phyloP scores from a whole-genome alignment of 1,140 invertebrate species.

The Dufourea novaeangliae region DNA sequence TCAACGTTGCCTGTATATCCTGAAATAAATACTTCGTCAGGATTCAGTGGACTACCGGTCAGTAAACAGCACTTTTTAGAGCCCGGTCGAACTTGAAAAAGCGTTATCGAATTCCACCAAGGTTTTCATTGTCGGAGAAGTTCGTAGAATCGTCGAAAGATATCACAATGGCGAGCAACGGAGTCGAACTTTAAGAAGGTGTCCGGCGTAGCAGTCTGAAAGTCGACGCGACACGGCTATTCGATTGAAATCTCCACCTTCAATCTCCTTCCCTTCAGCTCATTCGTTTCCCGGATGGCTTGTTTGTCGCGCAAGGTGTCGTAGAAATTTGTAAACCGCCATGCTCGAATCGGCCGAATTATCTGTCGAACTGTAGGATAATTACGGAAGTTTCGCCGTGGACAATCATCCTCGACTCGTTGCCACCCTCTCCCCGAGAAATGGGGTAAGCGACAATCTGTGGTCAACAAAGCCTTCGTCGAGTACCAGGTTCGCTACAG shows the following conservation, averaged over 20 bases:
- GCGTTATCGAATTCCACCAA: conserved; percentile 35
- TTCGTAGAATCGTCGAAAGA: conserved; percentile 40
- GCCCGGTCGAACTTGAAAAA: background rate
- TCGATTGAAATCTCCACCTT: background rate
- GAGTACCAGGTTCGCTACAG: conserved; percentile 41
- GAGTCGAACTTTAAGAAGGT: conserved; percentile 42
- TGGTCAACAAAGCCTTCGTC: background rate
- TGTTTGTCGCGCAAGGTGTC: conserved; percentile 60
- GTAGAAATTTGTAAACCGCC: conserved; percentile 59
- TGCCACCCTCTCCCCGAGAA: too few species aligned
- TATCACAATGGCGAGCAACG: conserved; percentile 33
- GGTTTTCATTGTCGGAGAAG: conserved; percentile 33
- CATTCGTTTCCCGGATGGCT: conserved; percentile 36
- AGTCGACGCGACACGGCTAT: conserved; percentile 2
- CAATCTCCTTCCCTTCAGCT: conserved; percentile 2
- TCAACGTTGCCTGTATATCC: too few species aligned
- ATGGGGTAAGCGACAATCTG: background rate
- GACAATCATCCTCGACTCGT: conserved; percentile 72
- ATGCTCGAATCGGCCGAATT: conserved; percentile 69
- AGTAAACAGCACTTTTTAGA: too few species aligned
- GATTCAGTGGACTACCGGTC: too few species aligned
- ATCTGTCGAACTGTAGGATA: conserved; percentile 73
- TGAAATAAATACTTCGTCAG: too few species aligned
- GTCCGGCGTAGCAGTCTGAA: background rate
- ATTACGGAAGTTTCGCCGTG: conserved; percentile 79